Percentiles rank a stretch among this genome's conserved stretches.
These are phyloP conservation scores for Butorides virescens DNA, from an alignment of 2,113 vertebrate species.

Conservation along the genomic window DNA sequence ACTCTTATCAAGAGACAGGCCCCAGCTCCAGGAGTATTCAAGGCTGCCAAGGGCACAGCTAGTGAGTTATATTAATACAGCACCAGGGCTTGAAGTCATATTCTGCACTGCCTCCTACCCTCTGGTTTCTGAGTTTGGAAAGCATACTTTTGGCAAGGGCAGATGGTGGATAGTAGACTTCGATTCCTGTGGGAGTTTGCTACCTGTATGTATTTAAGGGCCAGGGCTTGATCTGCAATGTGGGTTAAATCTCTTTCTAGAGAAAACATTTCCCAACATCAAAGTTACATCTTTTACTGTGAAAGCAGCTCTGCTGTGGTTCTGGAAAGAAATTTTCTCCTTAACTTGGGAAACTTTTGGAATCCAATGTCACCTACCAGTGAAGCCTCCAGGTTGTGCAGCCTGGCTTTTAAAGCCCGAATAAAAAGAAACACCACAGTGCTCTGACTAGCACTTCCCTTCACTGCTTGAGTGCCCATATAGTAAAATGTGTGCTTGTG, in stretches of 20 bases:
- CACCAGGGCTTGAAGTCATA: background rate
- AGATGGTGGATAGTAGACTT: background rate
- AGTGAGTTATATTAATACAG: background rate
- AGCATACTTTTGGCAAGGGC: background rate
- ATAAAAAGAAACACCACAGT: background rate
- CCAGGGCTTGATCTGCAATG: background rate
- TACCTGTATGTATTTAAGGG: background rate
- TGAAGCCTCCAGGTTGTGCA: background rate
- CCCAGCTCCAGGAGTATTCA: rapidly evolving
- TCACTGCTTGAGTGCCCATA: background rate
- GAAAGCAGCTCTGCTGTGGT: background rate
- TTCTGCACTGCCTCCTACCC: background rate
- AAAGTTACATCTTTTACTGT: background rate
- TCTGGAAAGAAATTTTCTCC: background rate
- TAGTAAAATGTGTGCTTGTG: background rate
- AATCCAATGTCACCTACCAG: background rate
- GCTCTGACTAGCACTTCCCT: background rate
- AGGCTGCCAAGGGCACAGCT: background rate
- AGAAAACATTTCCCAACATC: background rate
- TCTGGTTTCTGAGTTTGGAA: background rate
- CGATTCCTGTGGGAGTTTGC: background rate
- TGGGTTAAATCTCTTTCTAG: background rate
- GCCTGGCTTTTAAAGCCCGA: background rate
- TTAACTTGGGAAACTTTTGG: background rate
- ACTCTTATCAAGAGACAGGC: background rate